Percentiles rank a stretch among this genome's conserved stretches.
Conservation (phyloP, 1,140 invertebrate species). For the Tribolium castaneum region DNA sequence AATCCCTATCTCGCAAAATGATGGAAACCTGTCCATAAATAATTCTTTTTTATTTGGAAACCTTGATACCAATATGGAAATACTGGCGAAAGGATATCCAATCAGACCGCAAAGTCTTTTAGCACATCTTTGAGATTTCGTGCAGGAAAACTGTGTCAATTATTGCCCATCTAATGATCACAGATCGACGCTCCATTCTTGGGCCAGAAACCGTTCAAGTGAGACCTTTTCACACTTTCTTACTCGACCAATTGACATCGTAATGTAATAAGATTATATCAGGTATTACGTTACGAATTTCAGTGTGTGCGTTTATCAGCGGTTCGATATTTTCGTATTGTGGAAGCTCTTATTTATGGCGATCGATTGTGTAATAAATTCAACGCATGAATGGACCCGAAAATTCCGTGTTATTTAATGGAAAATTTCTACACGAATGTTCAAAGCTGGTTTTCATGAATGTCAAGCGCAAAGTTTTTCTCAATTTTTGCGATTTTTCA, state of each 20-base stretch:
- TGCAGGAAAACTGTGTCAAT: background rate
- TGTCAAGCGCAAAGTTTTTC: background rate
- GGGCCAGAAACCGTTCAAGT: background rate
- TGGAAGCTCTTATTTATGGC: background rate
- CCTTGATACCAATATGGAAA: slow-evolving; percentile 16
- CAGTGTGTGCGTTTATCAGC: background rate
- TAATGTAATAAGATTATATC: slow-evolving; percentile 31
- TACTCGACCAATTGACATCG: slow-evolving; percentile 12
- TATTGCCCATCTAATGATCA: background rate
- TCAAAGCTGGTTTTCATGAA: background rate
- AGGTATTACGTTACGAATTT: slow-evolving; percentile 20
- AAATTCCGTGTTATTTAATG: background rate
- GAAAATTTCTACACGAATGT: background rate
- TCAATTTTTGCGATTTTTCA: background rate
- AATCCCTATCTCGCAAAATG: background rate
- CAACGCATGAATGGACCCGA: background rate
- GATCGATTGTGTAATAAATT: background rate
- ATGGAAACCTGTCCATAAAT: background rate
- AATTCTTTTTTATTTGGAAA: background rate
- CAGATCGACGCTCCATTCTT: background rate
- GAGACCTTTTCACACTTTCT: slow-evolving; percentile 25
- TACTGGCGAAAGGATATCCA: background rate
- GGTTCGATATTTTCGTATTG: background rate
- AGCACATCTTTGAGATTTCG: background rate
- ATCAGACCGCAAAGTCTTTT: background rate